phyloP scores from a whole-genome alignment of 2,797 vertebrate species.

The Florisuga fusca region DNA sequence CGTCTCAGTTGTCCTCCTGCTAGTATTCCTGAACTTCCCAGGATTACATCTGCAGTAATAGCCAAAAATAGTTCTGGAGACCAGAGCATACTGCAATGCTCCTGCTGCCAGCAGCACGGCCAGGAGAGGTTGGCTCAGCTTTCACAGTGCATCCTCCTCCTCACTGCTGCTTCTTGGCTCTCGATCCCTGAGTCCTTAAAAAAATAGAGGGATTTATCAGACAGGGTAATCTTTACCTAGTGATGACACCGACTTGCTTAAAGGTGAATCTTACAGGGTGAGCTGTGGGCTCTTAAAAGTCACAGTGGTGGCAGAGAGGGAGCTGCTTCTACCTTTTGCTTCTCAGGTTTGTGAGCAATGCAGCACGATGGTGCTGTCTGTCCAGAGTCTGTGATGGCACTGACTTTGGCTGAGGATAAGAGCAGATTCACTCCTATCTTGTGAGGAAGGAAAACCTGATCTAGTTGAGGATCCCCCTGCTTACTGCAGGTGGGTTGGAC shows the following conservation, averaged over 20 bases:
- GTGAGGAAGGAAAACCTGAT: fast-evolving
- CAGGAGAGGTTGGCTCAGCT: not conserved
- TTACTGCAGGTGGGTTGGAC: no score
- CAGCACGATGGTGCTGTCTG: fast-evolving
- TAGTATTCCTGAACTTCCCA: slow-evolving; percentile 27
- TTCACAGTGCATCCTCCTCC: not conserved
- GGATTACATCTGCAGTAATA: not conserved
- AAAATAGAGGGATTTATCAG: not conserved
- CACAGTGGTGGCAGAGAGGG: not conserved
- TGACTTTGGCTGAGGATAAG: not conserved
- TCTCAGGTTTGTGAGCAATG: fast-evolving
- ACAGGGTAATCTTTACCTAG: not conserved
- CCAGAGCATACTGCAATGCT: not conserved
- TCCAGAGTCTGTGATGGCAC: fast-evolving
- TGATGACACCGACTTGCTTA: not conserved
- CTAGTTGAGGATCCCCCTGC: no score
- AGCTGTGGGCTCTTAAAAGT: not conserved
- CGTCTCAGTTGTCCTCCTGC: not conserved
- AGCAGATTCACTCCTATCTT: fast-evolving
- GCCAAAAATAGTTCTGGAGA: slow-evolving; percentile 51
- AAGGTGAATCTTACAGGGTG: not conserved
- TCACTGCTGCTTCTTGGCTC: not conserved
- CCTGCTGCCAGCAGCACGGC: not conserved
- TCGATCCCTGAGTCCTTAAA: not conserved
- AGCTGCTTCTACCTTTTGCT: not conserved